Evolutionary conservation across 92 coral and sea anemone genomes (phyloP).

Genomic region (Zoanthus sociatus): DNA sequence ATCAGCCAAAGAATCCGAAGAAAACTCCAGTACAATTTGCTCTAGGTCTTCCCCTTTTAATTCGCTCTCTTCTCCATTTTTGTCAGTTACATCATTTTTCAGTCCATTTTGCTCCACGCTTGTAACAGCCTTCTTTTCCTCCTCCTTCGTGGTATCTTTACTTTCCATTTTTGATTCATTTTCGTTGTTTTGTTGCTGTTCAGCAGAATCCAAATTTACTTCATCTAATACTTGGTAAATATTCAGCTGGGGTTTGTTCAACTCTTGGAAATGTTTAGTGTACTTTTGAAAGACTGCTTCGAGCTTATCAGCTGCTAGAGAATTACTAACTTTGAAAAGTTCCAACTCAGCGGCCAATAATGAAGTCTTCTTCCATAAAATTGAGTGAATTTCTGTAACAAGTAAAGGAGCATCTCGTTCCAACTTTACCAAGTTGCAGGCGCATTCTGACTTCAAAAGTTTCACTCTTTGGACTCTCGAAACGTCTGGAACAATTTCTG

Average conservation of each 20-base stretch:
- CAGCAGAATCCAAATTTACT: neutral
- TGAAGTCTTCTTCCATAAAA: slow-evolving; percentile 76
- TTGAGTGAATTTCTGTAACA: slow-evolving; percentile 72
- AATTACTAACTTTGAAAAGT: slow-evolving; percentile 61
- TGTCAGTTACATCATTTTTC: neutral
- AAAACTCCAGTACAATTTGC: slow-evolving; percentile 32
- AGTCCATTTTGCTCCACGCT: neutral
- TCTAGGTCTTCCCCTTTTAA: slow-evolving; percentile 22
- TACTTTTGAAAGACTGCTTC: neutral
- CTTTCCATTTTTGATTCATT: slow-evolving; percentile 2
- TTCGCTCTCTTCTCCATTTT: neutral
- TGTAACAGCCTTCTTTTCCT: neutral
- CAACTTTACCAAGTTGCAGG: slow-evolving; percentile 53
- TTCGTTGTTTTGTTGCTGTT: neutral
- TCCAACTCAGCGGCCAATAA: slow-evolving; percentile 65
- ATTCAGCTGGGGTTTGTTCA: neutral
- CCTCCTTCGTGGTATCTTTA: slow-evolving; percentile 1
- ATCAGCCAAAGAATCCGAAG: neutral
- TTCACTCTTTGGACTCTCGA: slow-evolving; percentile 69
- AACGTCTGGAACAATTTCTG: slow-evolving; percentile 59
- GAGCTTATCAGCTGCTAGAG: slow-evolving; percentile 18
- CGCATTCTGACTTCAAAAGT: slow-evolving; percentile 74
- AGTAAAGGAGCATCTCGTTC: slow-evolving; percentile 50
- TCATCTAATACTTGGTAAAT: neutral
- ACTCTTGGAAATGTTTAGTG: slow-evolving; percentile 21